These are phyloP conservation scores for Pterois miles DNA, from an alignment of 2,797 vertebrate genomes.

Conservation along the genomic window DNA sequence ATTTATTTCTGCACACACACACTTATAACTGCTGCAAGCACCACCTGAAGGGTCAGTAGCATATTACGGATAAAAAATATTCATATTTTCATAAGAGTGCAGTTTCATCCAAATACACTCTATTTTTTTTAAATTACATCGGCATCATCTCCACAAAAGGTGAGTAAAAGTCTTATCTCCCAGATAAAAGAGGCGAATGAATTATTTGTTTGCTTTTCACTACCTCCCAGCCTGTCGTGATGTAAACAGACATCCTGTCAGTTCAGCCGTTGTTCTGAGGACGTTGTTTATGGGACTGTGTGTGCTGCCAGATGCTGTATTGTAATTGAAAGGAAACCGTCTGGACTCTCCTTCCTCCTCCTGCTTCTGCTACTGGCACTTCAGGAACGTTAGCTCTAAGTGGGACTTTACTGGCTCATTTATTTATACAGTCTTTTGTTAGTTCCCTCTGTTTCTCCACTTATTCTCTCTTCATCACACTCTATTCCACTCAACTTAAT, in stretches of 20 bases:
- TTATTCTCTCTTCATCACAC: conserved; percentile 23
- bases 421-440: conserved; percentile 49
- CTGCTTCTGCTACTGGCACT: conserved; percentile 56
- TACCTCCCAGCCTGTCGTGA: conserved; percentile 38
- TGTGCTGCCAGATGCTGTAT: conserved; percentile 73
- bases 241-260: conserved; percentile 63
- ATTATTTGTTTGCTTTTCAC: conserved; percentile 45
- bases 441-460: conserved; percentile 14
- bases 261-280: conserved; percentile 58
- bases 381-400: conserved; percentile 53
- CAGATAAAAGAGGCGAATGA: conserved; percentile 25
- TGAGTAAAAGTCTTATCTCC: conserved; percentile 13
- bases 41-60: not conserved
- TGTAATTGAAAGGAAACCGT: conserved; percentile 74
- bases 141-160: conserved; percentile 1
- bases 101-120: not conserved
- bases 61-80: not conserved
- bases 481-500: conserved; percentile 10
- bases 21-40: not conserved
- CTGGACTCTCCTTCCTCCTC: conserved; percentile 59
- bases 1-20: conserved; percentile 24
- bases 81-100: not conserved
- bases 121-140: conserved; percentile 21
- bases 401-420: conserved; percentile 60
- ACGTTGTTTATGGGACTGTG: conserved; percentile 57